phyloP scores from a whole-genome alignment of 2,888 invertebrate species.

The Macrostomum cliftonense region DNA sequence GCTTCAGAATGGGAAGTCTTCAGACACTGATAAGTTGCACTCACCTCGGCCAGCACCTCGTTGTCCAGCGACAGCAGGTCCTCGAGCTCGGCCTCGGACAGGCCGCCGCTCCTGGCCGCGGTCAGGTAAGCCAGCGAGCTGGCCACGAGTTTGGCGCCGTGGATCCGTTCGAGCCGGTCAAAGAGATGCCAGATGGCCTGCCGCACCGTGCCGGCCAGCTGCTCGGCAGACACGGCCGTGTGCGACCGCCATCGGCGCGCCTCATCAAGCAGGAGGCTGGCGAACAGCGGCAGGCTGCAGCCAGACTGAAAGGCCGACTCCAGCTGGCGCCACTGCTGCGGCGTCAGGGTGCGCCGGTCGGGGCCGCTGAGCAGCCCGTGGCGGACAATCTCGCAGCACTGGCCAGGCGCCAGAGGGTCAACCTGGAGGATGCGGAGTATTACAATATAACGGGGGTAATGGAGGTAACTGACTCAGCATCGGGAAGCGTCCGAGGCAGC shows the following conservation, averaged over 20 bases:
- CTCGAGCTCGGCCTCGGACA: no score
- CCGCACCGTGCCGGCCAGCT: constrained; percentile 5
- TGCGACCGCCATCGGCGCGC: constrained; percentile 12
- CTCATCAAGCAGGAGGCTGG: constrained; percentile 12
- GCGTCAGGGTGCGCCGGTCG: constrained; percentile 39
- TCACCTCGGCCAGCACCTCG: no score
- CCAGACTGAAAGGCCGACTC: constrained; percentile 6
- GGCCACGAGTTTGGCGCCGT: constrained; percentile 11
- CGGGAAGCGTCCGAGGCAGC: no score
- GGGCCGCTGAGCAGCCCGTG: not conserved
- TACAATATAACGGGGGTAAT: no score
- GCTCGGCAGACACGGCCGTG: constrained; percentile 1
- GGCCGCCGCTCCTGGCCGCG: no score
- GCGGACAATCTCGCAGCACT: constrained; percentile 50
- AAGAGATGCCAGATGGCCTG: constrained; percentile 12
- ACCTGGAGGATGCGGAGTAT: no score
- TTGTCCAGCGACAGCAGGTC: no score
- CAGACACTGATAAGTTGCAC: no score
- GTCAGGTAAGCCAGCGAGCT: constrained; percentile 6
- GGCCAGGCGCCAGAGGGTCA: constrained; percentile 25
- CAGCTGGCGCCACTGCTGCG: not conserved
- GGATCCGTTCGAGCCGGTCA: constrained; percentile 11
- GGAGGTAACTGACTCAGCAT: no score
- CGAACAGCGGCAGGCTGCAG: constrained; percentile 11
- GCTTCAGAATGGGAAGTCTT: no score